Evolutionary conservation across 35 echinoderm and acorn worm species (phyloP).

Genomic region (Holothuria glaberrima): DNA sequence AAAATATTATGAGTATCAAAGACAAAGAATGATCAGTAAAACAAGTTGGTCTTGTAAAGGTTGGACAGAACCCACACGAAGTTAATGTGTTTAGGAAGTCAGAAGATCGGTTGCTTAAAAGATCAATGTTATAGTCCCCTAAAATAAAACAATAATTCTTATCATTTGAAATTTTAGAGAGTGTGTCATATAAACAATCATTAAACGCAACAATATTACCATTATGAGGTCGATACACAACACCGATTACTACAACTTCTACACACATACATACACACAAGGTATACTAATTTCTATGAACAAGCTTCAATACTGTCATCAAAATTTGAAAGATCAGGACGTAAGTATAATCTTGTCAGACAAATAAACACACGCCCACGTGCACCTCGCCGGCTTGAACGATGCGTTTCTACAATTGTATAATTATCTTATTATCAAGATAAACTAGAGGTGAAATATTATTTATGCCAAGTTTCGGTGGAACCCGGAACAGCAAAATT

Average conservation of each 20-base stretch:
- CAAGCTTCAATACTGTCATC: too few relatives aligned
- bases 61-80: too few relatives aligned
- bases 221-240: not conserved
- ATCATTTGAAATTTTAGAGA: too few relatives aligned
- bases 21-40: not conserved
- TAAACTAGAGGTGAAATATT: not conserved
- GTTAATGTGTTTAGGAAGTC: too few relatives aligned
- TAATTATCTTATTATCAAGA: not conserved
- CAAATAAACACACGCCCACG: not conserved
- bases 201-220: too few relatives aligned
- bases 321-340: constrained; percentile 2
- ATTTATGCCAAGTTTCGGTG: not conserved
- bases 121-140: too few relatives aligned
- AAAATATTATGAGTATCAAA: too few relatives aligned
- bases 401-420: constrained; percentile 1
- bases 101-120: too few relatives aligned
- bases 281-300: not conserved
- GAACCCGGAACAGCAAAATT: not conserved
- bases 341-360: not conserved
- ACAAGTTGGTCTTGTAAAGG: not conserved
- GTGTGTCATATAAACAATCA: too few relatives aligned
- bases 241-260: not conserved
- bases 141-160: too few relatives aligned
- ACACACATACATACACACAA: not conserved
- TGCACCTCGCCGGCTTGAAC: not conserved